Conservation (phyloP, 2,113 vertebrate genomes). For the Clinocottus analis region DNA sequence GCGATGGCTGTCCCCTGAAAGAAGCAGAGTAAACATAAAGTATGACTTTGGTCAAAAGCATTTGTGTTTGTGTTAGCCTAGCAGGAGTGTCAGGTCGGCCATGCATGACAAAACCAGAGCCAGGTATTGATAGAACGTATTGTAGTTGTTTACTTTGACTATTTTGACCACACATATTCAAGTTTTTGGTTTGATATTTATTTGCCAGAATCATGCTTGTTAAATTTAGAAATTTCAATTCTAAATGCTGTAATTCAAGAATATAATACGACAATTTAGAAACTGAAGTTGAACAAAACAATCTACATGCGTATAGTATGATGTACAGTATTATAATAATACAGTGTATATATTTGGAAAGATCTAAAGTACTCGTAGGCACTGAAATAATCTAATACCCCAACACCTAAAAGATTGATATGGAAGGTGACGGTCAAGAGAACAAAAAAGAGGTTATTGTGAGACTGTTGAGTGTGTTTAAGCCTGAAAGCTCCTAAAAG, state of each 20-base stretch:
- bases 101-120: not conserved
- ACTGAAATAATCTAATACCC: not conserved
- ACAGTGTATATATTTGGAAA: not conserved
- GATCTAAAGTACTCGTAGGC: not conserved
- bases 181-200: not conserved
- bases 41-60: constrained; percentile 12
- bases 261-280: no score
- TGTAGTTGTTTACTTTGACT: not conserved
- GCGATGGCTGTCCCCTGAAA: constrained; percentile 2
- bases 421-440: constrained; percentile 1
- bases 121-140: not conserved
- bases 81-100: not conserved
- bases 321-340: no score
- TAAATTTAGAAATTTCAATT: not conserved
- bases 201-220: not conserved
- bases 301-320: no score
- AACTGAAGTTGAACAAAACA: no score
- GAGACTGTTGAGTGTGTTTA: not conserved
- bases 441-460: not conserved
- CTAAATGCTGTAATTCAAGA: no score
- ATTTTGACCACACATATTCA: not conserved
- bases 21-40: constrained; percentile 9
- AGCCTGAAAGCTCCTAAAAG: not conserved
- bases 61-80: constrained; percentile 36
- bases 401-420: not conserved